Conservation (phyloP, 2,797 vertebrate genomes). For the Hippopotamyrus pictus region DNA sequence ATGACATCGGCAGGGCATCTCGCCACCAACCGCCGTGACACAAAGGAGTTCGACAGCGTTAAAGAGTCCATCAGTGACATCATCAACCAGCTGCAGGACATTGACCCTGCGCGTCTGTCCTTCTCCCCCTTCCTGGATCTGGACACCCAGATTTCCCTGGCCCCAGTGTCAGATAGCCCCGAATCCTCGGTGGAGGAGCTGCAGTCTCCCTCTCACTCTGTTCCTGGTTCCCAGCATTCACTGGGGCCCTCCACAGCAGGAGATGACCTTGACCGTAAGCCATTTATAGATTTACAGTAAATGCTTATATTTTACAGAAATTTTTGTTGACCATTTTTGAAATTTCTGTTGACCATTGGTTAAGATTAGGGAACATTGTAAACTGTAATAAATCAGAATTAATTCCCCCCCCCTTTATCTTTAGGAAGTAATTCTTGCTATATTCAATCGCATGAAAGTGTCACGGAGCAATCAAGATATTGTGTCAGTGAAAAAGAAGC, state of each 20-base stretch:
- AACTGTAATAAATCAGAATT: background rate
- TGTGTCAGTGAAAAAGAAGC: constrained; percentile 34
- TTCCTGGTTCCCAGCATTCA: constrained; percentile 57
- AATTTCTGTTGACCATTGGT: background rate
- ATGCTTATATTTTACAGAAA: background rate
- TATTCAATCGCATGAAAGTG: constrained; percentile 36
- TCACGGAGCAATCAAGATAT: constrained; percentile 28
- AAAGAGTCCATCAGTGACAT: constrained; percentile 70
- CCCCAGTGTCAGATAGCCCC: constrained; percentile 67
- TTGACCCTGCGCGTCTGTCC: constrained; percentile 64
- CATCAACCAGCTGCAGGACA: constrained; percentile 69
- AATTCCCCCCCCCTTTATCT: constrained; percentile 18
- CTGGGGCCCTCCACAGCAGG: constrained; percentile 45
- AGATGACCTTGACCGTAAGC: constrained; percentile 50
- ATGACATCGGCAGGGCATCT: constrained; percentile 60
- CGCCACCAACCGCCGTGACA: constrained; percentile 49
- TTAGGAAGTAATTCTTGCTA: constrained; percentile 46
- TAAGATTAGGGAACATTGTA: background rate
- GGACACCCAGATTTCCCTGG: constrained; percentile 70
- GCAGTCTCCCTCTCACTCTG: constrained; percentile 58
- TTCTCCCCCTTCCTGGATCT: constrained; percentile 70
- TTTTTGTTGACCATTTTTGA: background rate
- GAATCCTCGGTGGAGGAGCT: constrained; percentile 70
- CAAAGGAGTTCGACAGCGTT: constrained; percentile 64
- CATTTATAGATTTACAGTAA: constrained; percentile 12